Conservation (phyloP, 2,797 vertebrate genomes). For the Sebastes oblongus region DNA sequence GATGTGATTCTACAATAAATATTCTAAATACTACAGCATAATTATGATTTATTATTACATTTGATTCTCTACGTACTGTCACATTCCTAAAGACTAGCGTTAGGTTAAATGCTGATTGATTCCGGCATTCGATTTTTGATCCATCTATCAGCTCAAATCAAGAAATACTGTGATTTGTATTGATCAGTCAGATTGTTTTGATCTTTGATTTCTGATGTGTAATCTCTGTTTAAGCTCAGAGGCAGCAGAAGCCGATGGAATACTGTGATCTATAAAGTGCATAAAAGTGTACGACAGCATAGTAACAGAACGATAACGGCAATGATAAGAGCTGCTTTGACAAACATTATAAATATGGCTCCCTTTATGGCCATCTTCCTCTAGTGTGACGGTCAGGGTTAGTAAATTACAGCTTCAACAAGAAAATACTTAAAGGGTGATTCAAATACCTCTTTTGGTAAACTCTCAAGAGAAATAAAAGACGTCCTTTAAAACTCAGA, state of each 20-base stretch:
- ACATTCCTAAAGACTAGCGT: conserved; percentile 18
- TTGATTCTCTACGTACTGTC: conserved; percentile 1
- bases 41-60: not conserved
- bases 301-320: conserved; percentile 8
- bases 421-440: conserved; percentile 63
- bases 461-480: conserved; percentile 6
- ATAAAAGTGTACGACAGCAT: conserved; percentile 57
- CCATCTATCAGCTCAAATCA: not conserved
- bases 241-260: conserved; percentile 41
- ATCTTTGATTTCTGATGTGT: not conserved
- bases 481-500: conserved; percentile 9
- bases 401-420: conserved; percentile 44
- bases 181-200: conserved; percentile 14
- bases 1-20: conserved; percentile 26
- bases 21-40: conserved; percentile 25
- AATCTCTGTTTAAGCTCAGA: conserved; percentile 9
- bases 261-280: conserved; percentile 78
- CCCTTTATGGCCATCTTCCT: conserved; percentile 24
- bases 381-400: conserved; percentile 20
- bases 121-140: conserved; percentile 2
- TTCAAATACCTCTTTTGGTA: conserved; percentile 35
- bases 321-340: conserved; percentile 23
- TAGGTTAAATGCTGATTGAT: conserved; percentile 28
- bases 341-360: conserved; percentile 39
- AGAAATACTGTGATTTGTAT: not conserved